Evolutionary conservation across 2,113 vertebrate species (phyloP).

Genomic region (Phrynosoma platyrhinos): DNA sequence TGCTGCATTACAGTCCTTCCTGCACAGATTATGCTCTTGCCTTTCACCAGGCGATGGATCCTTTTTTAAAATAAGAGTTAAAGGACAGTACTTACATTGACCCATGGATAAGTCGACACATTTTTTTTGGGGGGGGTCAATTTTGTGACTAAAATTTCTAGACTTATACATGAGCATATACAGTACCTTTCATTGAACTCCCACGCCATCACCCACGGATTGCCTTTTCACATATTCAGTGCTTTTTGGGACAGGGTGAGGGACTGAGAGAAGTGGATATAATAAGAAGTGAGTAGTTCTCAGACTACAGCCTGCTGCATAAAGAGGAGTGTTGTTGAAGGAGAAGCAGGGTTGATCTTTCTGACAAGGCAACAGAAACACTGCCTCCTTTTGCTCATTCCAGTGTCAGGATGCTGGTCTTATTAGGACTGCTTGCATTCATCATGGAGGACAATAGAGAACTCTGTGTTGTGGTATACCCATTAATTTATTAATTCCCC

Average conservation of each 20-base stretch:
- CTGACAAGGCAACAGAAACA: neutral
- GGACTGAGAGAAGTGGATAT: neutral
- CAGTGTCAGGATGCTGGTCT: neutral
- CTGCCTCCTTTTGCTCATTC: neutral
- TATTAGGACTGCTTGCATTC: neutral
- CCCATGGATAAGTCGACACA: no score
- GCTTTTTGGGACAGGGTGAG: neutral
- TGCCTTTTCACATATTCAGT: constrained; percentile 11
- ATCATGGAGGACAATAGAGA: constrained; percentile 19
- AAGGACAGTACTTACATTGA: no score
- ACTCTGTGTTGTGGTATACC: neutral
- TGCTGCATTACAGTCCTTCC: no score
- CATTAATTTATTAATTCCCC: constrained; percentile 8
- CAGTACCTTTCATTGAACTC: neutral
- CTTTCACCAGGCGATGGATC: no score
- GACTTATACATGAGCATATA: no score
- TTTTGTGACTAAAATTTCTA: no score
- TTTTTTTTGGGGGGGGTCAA: no score
- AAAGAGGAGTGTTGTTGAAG: constrained; percentile 10
- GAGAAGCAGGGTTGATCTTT: neutral
- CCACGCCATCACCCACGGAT: neutral
- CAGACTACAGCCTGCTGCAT: neutral
- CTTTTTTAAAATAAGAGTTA: no score
- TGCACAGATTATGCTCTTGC: no score
- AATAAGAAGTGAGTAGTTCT: constrained; percentile 1